Conservation (phyloP, 2,888 invertebrate genomes). For the Lagria hirta region DNA sequence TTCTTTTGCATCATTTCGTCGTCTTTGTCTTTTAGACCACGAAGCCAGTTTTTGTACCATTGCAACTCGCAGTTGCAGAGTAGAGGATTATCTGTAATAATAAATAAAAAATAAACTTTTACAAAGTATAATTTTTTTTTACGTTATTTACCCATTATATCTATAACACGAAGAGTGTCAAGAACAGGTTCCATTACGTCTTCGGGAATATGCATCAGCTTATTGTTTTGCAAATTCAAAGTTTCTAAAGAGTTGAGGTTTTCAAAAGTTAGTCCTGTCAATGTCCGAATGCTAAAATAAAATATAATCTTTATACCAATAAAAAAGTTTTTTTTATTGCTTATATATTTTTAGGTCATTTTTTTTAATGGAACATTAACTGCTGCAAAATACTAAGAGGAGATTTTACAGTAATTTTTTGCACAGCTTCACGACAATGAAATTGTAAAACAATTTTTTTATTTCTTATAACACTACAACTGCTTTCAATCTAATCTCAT, state of each 20-base stretch:
- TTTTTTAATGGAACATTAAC: no score
- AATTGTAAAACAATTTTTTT: no score
- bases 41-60: slow-evolving; percentile 84
- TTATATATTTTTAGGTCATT: no score
- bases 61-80: slow-evolving; percentile 84
- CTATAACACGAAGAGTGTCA: slow-evolving; percentile 82
- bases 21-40: slow-evolving; percentile 75
- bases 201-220: slow-evolving; percentile 77
- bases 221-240: slow-evolving; percentile 85
- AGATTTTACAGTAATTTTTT: no score
- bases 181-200: slow-evolving; percentile 88
- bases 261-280: slow-evolving; percentile 84
- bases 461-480: no score
- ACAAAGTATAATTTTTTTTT: background rate
- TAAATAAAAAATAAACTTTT: background rate
- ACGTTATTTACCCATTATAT: slow-evolving; percentile 77
- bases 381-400: no score
- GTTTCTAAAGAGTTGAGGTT: slow-evolving; percentile 88
- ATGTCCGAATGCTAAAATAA: slow-evolving; percentile 73
- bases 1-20: slow-evolving; percentile 89
- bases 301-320: slow-evolving; percentile 11
- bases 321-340: no score
- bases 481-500: no score
- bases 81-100: slow-evolving; percentile 77
- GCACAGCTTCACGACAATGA: no score